phyloP scores from a whole-genome alignment of 2,113 vertebrate genomes.

The Platichthys stellatus region DNA sequence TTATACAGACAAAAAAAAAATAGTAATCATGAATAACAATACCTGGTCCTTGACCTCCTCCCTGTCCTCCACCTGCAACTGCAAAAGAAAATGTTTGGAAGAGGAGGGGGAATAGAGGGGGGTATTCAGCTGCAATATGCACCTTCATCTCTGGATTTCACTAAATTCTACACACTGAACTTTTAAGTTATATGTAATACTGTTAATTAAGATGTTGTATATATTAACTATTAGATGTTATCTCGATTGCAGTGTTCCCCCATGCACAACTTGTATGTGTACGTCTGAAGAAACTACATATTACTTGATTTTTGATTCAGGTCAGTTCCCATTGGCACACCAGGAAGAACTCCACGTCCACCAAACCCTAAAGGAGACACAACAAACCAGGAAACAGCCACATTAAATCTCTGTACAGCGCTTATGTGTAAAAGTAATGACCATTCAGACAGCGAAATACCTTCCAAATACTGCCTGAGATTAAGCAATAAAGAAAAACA shows the following conservation, averaged over 20 bases:
- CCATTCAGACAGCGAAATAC: neutral
- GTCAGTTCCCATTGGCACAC: constrained; percentile 90
- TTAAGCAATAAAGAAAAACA: constrained; percentile 16
- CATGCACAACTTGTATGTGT: neutral
- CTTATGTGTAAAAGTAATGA: neutral
- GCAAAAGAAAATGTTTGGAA: neutral
- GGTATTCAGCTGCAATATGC: too few relatives aligned
- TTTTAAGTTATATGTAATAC: too few relatives aligned
- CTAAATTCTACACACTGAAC: too few relatives aligned
- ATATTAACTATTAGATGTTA: neutral
- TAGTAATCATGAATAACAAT: neutral
- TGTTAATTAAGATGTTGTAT: neutral
- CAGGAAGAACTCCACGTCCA: constrained; percentile 92
- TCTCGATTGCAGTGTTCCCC: neutral
- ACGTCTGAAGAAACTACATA: neutral
- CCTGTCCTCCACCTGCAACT: constrained; percentile 70
- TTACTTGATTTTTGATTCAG: constrained; percentile 88
- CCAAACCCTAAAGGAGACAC: constrained; percentile 81
- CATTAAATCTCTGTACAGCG: neutral
- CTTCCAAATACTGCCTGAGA: neutral
- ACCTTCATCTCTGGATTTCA: too few relatives aligned
- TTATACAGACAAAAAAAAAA: neutral
- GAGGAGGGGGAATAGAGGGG: too few relatives aligned
- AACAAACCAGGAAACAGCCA: neutral
- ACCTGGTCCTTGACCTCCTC: constrained; percentile 56